Evolutionary conservation across 2,888 invertebrate genomes (phyloP), one percentile per base, ranked within the genome.

Genomic region (Crioceris asparagi): DNA sequence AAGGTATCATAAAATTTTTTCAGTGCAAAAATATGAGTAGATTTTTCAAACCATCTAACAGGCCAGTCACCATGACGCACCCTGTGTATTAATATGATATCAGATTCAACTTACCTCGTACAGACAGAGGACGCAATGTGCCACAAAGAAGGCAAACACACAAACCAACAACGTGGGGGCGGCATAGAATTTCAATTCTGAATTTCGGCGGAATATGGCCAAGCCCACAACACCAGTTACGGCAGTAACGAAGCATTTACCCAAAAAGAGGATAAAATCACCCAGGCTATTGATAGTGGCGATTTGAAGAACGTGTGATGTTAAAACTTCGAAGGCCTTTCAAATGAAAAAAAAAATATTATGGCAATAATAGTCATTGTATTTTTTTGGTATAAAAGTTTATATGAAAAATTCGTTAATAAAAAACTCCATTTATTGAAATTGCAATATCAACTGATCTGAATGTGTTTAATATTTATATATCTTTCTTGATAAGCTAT

Each of bases 201-300:
- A 60, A 61, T 82, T 77, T 44, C 78, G 72, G 54, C 82, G 78
- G 53, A 91, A 74, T 46, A 85, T 66, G 34, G 90, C 67, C 33
- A 92, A 67, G 15, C 85, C 87, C 32, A 86, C 70, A 35, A 79
- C 73, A 17, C 86, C 88, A 0, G 87, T 86, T 4, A 86, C 68
- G 0, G 86, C 83, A 4, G 90, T 88, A 38, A 93, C 86, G 41
- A 77, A 74, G 53, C 79, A 71, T 71, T 86, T 86, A 36, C 88
- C 91, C 46, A 96, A 69, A 60, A 96, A 91, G 31, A 96, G 68
- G 43, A 94, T 82, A 60, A 93, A 92, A 63, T 91, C 91, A 4
- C 93, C 94, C 29, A 92, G 76, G 49, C 86, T 83, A 67, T 94
- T 94, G 38, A 96, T 84, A 0, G 91, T 86, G 1, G 88, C 85